Evolutionary conservation across 92 coral and sea anemone genomes (phyloP).

Genomic region (Epizoanthus scotinus): DNA sequence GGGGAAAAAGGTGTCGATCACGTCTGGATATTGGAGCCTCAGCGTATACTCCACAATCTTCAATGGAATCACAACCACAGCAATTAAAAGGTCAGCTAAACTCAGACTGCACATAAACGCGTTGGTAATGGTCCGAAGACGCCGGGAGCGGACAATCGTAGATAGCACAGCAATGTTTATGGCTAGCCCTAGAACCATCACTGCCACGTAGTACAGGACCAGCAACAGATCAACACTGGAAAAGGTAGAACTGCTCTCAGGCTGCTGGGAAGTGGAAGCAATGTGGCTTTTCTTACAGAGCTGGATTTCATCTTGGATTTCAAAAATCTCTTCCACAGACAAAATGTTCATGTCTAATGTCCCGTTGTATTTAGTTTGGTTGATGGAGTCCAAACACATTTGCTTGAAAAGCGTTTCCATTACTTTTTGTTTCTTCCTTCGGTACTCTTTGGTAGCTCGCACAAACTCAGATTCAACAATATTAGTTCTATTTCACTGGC

Average conservation of each 20-base stretch:
- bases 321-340: neutral
- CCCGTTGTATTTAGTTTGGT: conserved; percentile 19
- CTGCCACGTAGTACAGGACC: conserved; percentile 44
- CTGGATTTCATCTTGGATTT: neutral
- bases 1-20: conserved; percentile 71
- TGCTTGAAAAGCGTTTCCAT: neutral
- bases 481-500: neutral
- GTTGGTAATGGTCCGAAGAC: conserved; percentile 85
- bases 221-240: neutral
- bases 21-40: conserved; percentile 16
- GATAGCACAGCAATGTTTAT: conserved; percentile 66
- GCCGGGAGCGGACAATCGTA: conserved; percentile 65
- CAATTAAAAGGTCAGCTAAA: conserved; percentile 83
- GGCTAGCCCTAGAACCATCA: conserved; percentile 58
- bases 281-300: neutral
- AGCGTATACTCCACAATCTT: conserved; percentile 55
- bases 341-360: neutral
- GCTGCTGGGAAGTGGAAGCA: neutral
- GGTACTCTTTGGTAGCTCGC: too few relatives aligned
- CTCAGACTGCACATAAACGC: conserved; percentile 81
- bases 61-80: conserved; percentile 70
- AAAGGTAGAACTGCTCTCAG: neutral
- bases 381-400: conserved; percentile 5
- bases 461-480: neutral
- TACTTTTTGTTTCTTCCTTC: too few relatives aligned